phyloP scores from a whole-genome alignment of 2,797 vertebrate species.

The Coregonus suidteri region DNA sequence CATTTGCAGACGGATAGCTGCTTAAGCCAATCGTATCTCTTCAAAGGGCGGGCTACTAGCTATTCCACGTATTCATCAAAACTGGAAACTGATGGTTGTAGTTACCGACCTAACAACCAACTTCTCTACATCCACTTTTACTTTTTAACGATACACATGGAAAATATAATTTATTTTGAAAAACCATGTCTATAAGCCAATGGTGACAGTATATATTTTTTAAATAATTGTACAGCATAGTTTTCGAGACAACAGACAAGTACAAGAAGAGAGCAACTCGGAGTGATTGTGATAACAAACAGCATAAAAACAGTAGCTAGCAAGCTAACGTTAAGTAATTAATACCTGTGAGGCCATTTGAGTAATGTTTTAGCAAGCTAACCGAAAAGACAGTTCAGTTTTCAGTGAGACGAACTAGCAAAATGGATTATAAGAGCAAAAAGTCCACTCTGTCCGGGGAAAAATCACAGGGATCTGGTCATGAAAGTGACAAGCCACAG shows the following conservation, averaged over 20 bases:
- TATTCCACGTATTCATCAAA: not conserved
- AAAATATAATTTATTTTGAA: not conserved
- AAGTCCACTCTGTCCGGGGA: not conserved
- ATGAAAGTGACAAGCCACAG: conserved; percentile 4
- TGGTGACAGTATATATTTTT: not conserved
- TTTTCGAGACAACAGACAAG: not conserved
- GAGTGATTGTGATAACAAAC: not conserved
- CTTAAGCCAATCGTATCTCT: conserved; percentile 25
- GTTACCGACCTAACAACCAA: conserved; percentile 53
- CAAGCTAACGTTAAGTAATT: not conserved
- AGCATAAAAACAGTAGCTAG: not conserved
- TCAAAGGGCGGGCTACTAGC: not conserved
- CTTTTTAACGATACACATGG: not conserved
- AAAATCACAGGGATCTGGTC: not conserved
- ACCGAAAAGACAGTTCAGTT: not conserved
- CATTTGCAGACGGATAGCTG: not conserved
- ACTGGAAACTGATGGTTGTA: conserved; percentile 46
- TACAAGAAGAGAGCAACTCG: not conserved
- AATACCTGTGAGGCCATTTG: not conserved
- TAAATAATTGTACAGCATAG: not conserved
- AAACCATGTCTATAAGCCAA: not conserved
- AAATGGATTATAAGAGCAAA: not conserved
- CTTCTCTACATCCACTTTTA: not conserved
- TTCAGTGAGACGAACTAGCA: not conserved
- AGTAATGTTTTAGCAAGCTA: not conserved